Percentiles rank a stretch among this genome's conserved stretches.
Evolutionary conservation across 2,113 vertebrate genomes (phyloP).

Genomic region (Cheilinus undulatus): DNA sequence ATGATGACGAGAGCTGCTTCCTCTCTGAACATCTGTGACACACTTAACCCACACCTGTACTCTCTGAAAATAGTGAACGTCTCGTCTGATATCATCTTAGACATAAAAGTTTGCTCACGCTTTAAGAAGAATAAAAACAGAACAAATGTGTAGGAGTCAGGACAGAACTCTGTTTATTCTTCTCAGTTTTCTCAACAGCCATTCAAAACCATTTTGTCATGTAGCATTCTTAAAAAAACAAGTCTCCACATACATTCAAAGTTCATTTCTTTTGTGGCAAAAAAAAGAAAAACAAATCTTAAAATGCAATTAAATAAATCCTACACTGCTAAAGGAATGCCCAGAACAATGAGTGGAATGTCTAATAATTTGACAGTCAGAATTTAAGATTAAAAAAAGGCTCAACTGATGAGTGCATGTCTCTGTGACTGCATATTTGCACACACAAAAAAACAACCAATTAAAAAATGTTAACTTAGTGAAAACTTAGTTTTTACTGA

Average conservation of each 20-base stretch:
- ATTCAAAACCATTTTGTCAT: background rate
- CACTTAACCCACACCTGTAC: slow-evolving; percentile 64
- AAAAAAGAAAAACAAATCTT: slow-evolving; percentile 10
- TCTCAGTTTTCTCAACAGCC: slow-evolving; percentile 8
- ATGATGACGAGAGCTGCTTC: slow-evolving; percentile 24
- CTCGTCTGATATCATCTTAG: slow-evolving; percentile 45
- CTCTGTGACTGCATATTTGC: background rate
- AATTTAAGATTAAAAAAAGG: slow-evolving; percentile 7
- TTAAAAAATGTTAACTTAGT: background rate
- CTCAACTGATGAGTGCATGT: background rate
- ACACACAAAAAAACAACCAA: background rate
- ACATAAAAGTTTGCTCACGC: background rate
- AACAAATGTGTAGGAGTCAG: background rate
- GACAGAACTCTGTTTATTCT: slow-evolving; percentile 61
- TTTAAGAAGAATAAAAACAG: background rate
- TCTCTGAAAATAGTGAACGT: slow-evolving; percentile 22
- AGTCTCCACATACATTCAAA: background rate
- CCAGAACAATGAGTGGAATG: slow-evolving; percentile 64
- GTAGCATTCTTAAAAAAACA: background rate
- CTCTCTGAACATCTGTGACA: slow-evolving; percentile 68
- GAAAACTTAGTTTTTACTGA: background rate
- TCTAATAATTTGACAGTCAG: slow-evolving; percentile 8
- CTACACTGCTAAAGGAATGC: slow-evolving; percentile 39
- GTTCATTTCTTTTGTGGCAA: background rate
- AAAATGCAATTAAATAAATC: slow-evolving; percentile 3